phyloP scores from a whole-genome alignment of 2,797 vertebrate genomes.

The Philypnodon macrostomus region DNA sequence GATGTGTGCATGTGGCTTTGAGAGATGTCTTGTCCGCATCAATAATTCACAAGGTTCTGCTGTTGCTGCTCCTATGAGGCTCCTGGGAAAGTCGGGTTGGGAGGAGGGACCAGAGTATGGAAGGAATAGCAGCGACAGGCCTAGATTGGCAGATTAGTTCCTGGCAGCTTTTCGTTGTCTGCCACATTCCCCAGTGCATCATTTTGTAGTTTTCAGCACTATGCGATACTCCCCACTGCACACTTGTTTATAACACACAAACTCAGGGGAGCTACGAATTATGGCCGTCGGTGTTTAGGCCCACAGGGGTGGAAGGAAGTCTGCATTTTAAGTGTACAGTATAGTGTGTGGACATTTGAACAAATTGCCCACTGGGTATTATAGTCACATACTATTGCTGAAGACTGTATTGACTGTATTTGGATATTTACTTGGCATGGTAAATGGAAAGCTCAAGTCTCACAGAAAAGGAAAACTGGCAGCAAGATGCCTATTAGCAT shows the following conservation, averaged over 20 bases:
- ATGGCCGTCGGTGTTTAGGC: conserved; percentile 15
- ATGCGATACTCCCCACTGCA: conserved; percentile 15
- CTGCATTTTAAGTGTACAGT: conserved; percentile 22
- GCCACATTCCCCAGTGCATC: conserved; percentile 32
- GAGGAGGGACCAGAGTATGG: conserved; percentile 2
- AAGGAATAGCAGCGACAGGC: too few relatives aligned
- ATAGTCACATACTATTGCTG: conserved; percentile 11
- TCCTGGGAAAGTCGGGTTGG: conserved; percentile 18
- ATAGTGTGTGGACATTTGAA: conserved; percentile 28
- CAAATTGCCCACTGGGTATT: conserved; percentile 28
- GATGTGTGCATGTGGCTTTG: conserved; percentile 37
- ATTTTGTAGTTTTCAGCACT: conserved; percentile 40
- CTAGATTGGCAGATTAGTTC: conserved; percentile 34
- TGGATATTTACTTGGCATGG: conserved; percentile 4
- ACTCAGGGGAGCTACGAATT: conserved; percentile 34
- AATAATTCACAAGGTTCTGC: conserved; percentile 70
- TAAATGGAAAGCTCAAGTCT: not conserved
- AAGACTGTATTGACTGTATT: conserved; percentile 4
- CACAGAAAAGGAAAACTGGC: not conserved
- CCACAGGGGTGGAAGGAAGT: conserved; percentile 34
- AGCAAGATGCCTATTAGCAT: not conserved
- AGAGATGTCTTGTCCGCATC: conserved; percentile 63
- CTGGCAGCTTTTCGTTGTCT: conserved; percentile 39
- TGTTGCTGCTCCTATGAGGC: conserved; percentile 47
- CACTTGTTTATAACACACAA: conserved; percentile 38